Evolutionary conservation across 2,797 vertebrate genomes (phyloP).

Genomic region (Microctenopoma stevenorrisi): DNA sequence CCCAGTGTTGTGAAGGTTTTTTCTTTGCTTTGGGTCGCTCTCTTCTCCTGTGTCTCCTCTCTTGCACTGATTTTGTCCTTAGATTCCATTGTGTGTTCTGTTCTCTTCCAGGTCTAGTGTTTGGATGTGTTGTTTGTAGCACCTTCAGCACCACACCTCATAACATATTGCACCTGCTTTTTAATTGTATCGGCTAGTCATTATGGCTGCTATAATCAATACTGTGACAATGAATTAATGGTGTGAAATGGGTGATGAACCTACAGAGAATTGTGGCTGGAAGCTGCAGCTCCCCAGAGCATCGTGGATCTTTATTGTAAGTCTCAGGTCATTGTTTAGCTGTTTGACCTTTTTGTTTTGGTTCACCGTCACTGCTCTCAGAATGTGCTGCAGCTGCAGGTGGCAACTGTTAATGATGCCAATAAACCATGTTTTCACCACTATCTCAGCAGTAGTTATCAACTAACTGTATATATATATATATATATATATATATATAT

Average conservation of each 20-base stretch:
- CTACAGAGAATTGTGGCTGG: neutral
- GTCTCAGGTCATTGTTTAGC: neutral
- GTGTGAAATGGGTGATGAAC: neutral
- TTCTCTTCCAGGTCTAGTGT: neutral
- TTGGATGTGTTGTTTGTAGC: neutral
- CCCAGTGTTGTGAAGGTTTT: conserved; percentile 33
- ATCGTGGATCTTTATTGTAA: neutral
- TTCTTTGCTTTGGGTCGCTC: neutral
- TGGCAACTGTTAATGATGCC: no score
- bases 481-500: no score
- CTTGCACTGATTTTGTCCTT: neutral
- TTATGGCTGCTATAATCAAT: neutral
- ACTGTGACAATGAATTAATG: neutral
- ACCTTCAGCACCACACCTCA: neutral
- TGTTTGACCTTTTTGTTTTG: neutral
- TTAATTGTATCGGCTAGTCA: neutral
- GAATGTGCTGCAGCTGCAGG: no score
- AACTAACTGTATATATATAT: no score
- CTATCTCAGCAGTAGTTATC: no score
- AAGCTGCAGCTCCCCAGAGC: neutral
- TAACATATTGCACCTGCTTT: neutral
- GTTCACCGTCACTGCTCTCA: neutral
- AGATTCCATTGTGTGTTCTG: neutral
- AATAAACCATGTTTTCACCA: no score
- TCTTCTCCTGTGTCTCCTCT: neutral